Conservation (phyloP, 2,888 invertebrate species). For the Teleiodes luculella region DNA sequence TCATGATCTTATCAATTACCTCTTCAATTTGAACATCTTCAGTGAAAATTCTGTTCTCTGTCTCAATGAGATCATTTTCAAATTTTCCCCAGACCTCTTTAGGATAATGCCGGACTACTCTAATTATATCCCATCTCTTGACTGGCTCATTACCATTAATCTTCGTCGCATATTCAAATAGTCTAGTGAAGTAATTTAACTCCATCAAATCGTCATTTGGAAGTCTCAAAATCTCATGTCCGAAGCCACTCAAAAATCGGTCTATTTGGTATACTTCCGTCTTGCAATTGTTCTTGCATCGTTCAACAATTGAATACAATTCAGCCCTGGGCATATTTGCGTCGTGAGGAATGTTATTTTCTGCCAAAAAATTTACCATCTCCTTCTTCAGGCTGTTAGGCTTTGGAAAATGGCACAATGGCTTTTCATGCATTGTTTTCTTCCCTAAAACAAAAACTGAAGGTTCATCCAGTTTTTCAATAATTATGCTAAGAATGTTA, state of each 20-base stretch:
- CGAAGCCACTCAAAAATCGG: not conserved
- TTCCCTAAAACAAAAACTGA: not conserved
- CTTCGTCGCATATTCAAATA: not conserved
- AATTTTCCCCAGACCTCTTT: not conserved
- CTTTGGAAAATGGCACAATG: not conserved
- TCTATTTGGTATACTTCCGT: not conserved
- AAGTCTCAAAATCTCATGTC: not conserved
- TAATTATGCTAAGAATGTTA: not conserved
- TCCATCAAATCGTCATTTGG: not conserved
- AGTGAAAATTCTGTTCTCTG: not conserved
- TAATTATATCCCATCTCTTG: not conserved
- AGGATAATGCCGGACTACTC: not conserved
- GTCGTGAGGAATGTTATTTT: not conserved
- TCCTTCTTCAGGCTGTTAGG: not conserved
- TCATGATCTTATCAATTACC: not conserved
- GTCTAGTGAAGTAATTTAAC: not conserved
- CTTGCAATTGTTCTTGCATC: not conserved
- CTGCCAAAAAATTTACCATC: not conserved
- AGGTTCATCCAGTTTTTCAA: not conserved
- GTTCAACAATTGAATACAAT: not conserved
- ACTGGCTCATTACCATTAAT: not conserved
- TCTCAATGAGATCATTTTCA: not conserved
- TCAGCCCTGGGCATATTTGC: not conserved
- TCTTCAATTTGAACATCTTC: conserved; percentile 5
- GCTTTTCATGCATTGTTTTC: not conserved